Conservation (phyloP, 2,113 vertebrate species). For the Ailurus styani region DNA sequence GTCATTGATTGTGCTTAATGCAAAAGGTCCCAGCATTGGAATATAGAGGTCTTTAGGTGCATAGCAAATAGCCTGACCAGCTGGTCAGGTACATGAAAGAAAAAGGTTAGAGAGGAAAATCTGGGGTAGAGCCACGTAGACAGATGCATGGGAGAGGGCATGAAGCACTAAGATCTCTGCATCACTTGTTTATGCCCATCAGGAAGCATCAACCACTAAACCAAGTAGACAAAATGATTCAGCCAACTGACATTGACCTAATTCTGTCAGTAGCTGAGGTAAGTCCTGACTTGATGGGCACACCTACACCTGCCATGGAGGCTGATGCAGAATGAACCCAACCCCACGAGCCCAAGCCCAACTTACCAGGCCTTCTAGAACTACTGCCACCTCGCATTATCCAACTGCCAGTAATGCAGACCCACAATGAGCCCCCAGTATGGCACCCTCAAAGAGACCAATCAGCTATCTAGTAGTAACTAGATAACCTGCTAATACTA, state of each 20-base stretch:
- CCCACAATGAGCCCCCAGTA: no score
- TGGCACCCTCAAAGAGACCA: not conserved
- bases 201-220: not conserved
- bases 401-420: not conserved
- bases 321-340: not conserved
- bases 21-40: not conserved
- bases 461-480: not conserved
- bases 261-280: not conserved
- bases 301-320: not conserved
- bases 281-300: not conserved
- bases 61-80: not conserved
- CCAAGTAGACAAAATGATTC: not conserved
- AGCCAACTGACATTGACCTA: not conserved
- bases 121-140: not conserved
- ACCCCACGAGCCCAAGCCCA: not conserved
- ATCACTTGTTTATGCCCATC: not conserved
- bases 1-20: not conserved
- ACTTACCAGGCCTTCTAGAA: not conserved
- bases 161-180: not conserved
- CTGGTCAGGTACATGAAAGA: not conserved
- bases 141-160: no score
- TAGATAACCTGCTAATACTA: not conserved
- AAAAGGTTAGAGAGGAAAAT: not conserved
- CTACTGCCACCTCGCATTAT: not conserved
- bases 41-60: not conserved